Percentiles rank a stretch among this genome's conserved stretches.
phyloP scores from a whole-genome alignment of 2,888 invertebrate genomes.

The Drosophila mimetica region DNA sequence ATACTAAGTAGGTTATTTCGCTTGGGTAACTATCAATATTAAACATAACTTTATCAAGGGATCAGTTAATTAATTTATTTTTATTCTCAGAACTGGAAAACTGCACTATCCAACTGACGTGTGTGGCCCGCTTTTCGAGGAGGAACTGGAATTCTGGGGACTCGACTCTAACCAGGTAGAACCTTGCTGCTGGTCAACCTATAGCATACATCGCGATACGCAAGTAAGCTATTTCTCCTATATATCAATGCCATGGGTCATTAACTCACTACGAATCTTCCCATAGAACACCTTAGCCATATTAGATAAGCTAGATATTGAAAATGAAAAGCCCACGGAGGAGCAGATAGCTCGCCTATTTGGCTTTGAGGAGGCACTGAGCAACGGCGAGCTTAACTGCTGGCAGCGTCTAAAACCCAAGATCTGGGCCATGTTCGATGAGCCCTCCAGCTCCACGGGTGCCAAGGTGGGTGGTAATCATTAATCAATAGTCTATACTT shows the following conservation, averaged over 20 bases:
- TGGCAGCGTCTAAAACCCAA: slow-evolving; percentile 97
- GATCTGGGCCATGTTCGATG: slow-evolving; percentile 98
- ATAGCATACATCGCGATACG: slow-evolving; percentile 93
- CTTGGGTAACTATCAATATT: not conserved
- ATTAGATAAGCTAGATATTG: slow-evolving; percentile 97
- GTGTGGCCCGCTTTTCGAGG: slow-evolving; percentile 98
- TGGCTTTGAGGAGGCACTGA: slow-evolving; percentile 94
- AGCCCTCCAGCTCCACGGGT: slow-evolving; percentile 95
- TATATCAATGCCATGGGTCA: fast-evolving
- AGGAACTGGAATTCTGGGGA: slow-evolving; percentile 98
- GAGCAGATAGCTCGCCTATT: slow-evolving; percentile 97
- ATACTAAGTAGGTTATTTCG: not conserved
- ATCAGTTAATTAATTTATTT: no score
- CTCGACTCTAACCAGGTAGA: slow-evolving; percentile 98
- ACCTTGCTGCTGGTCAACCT: slow-evolving; percentile 99
- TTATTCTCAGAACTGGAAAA: slow-evolving; percentile 91
- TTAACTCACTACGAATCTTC: not conserved
- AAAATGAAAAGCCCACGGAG: slow-evolving; percentile 95
- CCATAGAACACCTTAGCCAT: slow-evolving; percentile 95
- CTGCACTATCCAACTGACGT: slow-evolving; percentile 98
- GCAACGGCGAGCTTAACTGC: slow-evolving; percentile 90
- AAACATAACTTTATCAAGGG: not conserved
- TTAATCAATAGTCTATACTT: no score
- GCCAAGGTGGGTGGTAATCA: slow-evolving; percentile 89
- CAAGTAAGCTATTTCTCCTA: slow-evolving; percentile 85